A percentile compares a stretch with the other conserved stretches of the same genome.
Evolutionary conservation across 2,888 invertebrate species (phyloP).

Genomic region (Andricus quercusramuli): DNA sequence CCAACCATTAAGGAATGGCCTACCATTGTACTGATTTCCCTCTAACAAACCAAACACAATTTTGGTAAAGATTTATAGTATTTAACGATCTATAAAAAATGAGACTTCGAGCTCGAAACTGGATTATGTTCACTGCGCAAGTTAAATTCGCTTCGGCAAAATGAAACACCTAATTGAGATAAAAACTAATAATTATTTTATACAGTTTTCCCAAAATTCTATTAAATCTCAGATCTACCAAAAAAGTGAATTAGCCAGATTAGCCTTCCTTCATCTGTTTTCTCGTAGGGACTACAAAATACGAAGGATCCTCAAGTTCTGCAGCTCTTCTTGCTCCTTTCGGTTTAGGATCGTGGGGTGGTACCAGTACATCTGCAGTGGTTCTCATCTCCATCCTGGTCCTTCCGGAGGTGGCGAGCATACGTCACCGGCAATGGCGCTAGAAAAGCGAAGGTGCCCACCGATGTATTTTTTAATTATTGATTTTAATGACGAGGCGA

Average conservation of each 20-base stretch:
- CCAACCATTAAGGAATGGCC: no score
- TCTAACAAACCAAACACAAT: no score
- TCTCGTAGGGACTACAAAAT: not conserved
- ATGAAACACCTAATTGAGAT: no score
- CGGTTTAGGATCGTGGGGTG: conserved; percentile 57
- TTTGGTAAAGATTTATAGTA: no score
- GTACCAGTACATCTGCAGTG: conserved; percentile 65
- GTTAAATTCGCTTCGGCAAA: no score
- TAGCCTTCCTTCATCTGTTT: not conserved
- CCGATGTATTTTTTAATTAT: conserved; percentile 79
- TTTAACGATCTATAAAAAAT: no score
- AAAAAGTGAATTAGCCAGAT: not conserved
- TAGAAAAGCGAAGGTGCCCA: conserved; percentile 77
- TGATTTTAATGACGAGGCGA: conserved; percentile 79
- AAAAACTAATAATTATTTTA: no score
- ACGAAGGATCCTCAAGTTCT: not conserved
- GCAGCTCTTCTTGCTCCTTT: conserved; percentile 7
- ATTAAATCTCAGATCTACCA: no score
- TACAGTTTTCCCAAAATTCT: no score
- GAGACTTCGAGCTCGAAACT: no score
- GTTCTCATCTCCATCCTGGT: conserved; percentile 55
- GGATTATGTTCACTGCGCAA: no score
- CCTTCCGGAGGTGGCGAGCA: conserved; percentile 61
- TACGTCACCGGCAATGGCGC: conserved; percentile 71
- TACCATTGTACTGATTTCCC: no score